Base-by-base conservation (phyloP, 2,888 invertebrate genomes). In the Ischnus inquisitorius region DNA sequence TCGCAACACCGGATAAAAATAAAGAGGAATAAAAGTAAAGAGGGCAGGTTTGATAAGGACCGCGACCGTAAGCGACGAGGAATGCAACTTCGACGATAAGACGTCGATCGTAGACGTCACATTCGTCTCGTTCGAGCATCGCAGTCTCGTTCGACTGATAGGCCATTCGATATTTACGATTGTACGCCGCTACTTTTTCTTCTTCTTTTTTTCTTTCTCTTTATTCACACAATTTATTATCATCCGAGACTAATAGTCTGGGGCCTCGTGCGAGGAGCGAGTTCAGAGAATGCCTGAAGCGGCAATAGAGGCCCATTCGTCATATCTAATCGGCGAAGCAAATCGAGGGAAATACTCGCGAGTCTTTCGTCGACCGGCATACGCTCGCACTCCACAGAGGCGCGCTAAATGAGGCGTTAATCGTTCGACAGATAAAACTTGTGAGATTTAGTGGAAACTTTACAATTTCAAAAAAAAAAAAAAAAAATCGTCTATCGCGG, bases 321-420 rank as follows among this genome's bases (percentile, higher is more conserved):
- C 39, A 41, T 84, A 84, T 84, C 84, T 84, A 84, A 84, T 80
- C 83, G 64, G 8, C 5, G n/a, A 57, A 67, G 74, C 68, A 54
- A 48, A 54, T 12, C 68, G 62, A 41, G 64, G 68, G 64, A 34
- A 80, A 64, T 34, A 43, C 54, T 62, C 28, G 60, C 54, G 62
- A 34, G 46, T 16, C 74, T 75, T 79, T 54, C 22, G 41, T 43
- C 51, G 41, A 28, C 19, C 22, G 12, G 64, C n/a, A 72, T 28
- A 34, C 34, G 34, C 34, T n/a, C 48, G 60, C 48, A 51, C 57
- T 60, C 28, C 57, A 25, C 57, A 48, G 57, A 16, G 71, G n/a
- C 39, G 68, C 25, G 41, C 69, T 57, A 46, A 57, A 78, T 22
- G 41, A 71, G 62, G 25, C n/a, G 69, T 69, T 79, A 79, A 83